Conservation (phyloP, 2,113 vertebrate genomes). For the Neogobius melanostomus region DNA sequence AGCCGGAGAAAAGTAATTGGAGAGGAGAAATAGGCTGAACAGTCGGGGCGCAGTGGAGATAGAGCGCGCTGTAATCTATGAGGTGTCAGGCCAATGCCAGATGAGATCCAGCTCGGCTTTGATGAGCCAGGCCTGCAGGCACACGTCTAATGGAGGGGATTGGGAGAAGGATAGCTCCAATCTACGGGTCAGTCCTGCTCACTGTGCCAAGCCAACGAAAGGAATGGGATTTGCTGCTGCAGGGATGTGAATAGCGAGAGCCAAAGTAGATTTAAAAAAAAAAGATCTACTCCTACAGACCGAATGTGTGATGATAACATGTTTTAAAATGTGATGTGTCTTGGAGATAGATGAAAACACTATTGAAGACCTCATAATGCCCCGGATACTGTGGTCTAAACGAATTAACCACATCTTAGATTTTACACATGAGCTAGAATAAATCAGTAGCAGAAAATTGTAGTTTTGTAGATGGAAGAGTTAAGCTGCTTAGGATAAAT, state of each 20-base stretch:
- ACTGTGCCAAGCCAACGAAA: conserved; percentile 25
- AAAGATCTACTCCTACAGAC: background rate
- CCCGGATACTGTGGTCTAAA: too few species aligned
- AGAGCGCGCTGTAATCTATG: conserved; percentile 61
- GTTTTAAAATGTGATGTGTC: too few species aligned
- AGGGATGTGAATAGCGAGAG: conserved; percentile 16
- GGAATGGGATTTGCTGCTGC: conserved; percentile 37
- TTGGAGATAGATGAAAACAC: too few species aligned
- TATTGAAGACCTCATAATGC: too few species aligned
- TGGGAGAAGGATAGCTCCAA: conserved; percentile 60
- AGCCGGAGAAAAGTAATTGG: conserved; percentile 60
- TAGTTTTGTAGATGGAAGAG: too few species aligned
- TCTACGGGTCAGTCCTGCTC: conserved; percentile 55
- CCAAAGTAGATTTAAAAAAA: conserved; percentile 1
- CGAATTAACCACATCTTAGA: too few species aligned
- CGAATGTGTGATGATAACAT: too few species aligned
- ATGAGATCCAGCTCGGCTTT: conserved; percentile 62
- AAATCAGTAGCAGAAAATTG: too few species aligned
- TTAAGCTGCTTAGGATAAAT: too few species aligned
- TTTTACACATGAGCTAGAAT: too few species aligned
- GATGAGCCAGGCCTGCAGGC: conserved; percentile 62
- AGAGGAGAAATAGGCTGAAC: conserved; percentile 43
- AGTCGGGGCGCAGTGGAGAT: conserved; percentile 37
- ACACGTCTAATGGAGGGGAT: conserved; percentile 55
- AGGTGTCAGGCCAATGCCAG: conserved; percentile 57